Conservation (phyloP, 2,113 vertebrate genomes). For the Machaerirhynchus nigripectus region DNA sequence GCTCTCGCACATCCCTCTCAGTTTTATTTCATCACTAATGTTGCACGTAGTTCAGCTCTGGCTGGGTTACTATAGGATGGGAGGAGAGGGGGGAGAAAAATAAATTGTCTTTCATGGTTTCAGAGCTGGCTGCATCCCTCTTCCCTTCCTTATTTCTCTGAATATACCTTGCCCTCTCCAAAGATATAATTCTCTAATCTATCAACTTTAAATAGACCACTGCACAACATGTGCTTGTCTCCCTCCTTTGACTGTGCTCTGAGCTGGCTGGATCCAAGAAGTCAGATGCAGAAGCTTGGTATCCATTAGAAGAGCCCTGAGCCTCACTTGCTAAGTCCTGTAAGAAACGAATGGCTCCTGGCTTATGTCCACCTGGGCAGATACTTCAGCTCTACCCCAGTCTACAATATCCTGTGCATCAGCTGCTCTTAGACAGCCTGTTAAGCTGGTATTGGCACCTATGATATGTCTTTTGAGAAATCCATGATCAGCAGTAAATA, state of each 20-base stretch:
- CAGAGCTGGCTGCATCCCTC: neutral
- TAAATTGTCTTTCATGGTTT: neutral
- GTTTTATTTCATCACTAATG: neutral
- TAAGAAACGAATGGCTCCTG: neutral
- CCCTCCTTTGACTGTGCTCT: neutral
- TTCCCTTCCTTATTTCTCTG: neutral
- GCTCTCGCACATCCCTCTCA: neutral
- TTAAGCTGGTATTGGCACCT: neutral
- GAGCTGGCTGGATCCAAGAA: neutral
- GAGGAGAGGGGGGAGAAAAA: rapidly evolving
- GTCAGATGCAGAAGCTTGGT: neutral
- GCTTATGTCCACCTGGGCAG: neutral
- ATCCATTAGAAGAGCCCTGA: neutral
- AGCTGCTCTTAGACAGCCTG: neutral
- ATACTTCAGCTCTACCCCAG: neutral
- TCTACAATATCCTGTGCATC: neutral
- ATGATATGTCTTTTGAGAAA: neutral
- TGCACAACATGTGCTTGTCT: neutral
- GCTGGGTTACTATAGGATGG: neutral
- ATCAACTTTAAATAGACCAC: neutral
- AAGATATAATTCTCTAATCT: neutral
- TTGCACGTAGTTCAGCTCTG: neutral
- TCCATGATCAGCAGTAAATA: neutral
- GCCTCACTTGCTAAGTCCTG: neutral
- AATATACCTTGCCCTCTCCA: neutral